Percentiles rank a stretch among this genome's conserved stretches.
Evolutionary conservation across 2,888 invertebrate species (phyloP).

Genomic region (Drosophila pegasa): DNA sequence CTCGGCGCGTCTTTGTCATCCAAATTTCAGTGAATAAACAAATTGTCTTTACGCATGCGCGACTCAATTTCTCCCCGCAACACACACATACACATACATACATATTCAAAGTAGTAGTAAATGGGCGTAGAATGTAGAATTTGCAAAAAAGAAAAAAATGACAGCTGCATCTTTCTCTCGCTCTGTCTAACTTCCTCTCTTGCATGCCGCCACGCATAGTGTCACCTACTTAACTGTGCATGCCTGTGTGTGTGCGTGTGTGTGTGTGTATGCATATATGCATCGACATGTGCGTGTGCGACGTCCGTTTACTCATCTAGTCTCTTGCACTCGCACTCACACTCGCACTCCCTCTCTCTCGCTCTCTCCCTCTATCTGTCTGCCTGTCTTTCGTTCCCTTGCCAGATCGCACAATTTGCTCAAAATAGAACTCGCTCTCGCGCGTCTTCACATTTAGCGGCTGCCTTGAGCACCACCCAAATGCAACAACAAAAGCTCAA

Average conservation of each 20-base stretch:
- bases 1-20: conserved; percentile 29
- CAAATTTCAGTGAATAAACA: conserved; percentile 32
- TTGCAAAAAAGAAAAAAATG: conserved; percentile 47
- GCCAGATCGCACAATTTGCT: conserved; percentile 51
- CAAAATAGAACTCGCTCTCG: conserved; percentile 60
- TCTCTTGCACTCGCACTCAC: conserved; percentile 10
- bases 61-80: conserved; percentile 39
- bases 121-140: conserved; percentile 37
- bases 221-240: conserved; percentile 48
- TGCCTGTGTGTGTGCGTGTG: conserved; percentile 8
- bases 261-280: conserved; percentile 6
- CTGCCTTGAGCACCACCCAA: conserved; percentile 30
- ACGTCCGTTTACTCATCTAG: conserved; percentile 17
- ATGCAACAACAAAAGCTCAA: conserved; percentile 25
- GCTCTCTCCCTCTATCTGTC: conserved; percentile 20
- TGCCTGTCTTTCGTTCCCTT: no score
- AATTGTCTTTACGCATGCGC: conserved; percentile 55
- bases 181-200: conserved; percentile 20
- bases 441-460: conserved; percentile 17
- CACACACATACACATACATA: background rate
- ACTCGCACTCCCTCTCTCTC: conserved; percentile 3
- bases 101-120: conserved; percentile 12
- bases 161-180: conserved; percentile 38
- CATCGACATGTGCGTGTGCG: conserved; percentile 6
- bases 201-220: conserved; percentile 54